These are phyloP conservation scores for Elanoides forficatus DNA, from an alignment of 2,113 vertebrate genomes.

Conservation along the genomic window DNA sequence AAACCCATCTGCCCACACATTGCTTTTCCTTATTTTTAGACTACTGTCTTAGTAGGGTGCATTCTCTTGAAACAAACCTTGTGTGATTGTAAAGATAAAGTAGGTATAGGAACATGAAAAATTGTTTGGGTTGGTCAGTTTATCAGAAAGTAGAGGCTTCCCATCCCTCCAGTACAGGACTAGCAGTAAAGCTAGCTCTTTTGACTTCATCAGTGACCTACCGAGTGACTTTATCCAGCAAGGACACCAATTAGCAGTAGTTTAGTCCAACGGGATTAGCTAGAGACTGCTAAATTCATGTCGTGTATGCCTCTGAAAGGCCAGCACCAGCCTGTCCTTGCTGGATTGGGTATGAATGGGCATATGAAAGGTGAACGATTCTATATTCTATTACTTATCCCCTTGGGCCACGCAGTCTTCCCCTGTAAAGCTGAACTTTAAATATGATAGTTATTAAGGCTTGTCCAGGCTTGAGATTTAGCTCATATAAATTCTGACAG, in stretches of 20 bases:
- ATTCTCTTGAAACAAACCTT: neutral
- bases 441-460: slow-evolving; percentile 56
- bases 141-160: neutral
- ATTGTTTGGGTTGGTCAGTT: neutral
- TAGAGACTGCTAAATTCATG: neutral
- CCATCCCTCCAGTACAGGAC: neutral
- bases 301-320: neutral
- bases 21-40: neutral
- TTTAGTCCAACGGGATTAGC: neutral
- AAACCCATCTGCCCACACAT: neutral
- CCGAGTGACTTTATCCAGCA: neutral
- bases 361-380: slow-evolving; percentile 26
- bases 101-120: neutral
- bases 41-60: neutral
- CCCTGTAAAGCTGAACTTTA: slow-evolving; percentile 47
- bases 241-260: neutral
- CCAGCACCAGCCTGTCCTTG: neutral
- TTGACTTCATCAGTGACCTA: neutral
- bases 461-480: slow-evolving; percentile 41
- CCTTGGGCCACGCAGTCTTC: slow-evolving; percentile 26
- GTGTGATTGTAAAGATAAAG: neutral
- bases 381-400: slow-evolving; percentile 37
- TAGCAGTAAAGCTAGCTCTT: neutral
- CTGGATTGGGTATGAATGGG: neutral
- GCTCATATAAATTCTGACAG: slow-evolving; percentile 56